Base-by-base conservation (phyloP, 2,888 invertebrate genomes). In the Carpatolechia fugitivella region DNA sequence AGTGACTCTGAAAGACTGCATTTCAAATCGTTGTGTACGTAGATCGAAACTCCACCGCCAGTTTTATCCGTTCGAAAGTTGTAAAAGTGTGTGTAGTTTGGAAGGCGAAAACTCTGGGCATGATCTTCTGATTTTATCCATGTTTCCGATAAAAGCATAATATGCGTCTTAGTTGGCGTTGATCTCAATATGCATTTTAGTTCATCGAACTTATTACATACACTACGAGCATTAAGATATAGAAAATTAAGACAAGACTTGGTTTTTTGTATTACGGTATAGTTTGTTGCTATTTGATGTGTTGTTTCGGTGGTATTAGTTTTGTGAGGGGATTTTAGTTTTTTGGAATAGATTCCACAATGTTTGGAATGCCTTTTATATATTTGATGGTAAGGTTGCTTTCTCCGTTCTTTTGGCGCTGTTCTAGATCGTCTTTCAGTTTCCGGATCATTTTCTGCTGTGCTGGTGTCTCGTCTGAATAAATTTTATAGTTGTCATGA, bases 41-140 rank as follows among this genome's bases (percentile, higher is more conserved):
- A 65, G 11, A 50, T 56, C 6, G 66, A 69, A 3, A 69, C 64
- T 18, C 65, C 66, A 8, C 66, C 64, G n/a, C 65, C 66, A 8
- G 16, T 56, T 36, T 31, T 52, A 13, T 62, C 60, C 7, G 55
- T 60, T 56, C 65, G 59, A 24, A 56, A 53, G 30, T 63, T 66
- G 35, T 61, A 66, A 24, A 62, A 60, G 29, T 68, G 63, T 1
- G 61, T 57, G 24, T 64, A 67, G 14, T 61, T 57, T 7, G 47
- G 52, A 13, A 64, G 20, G 29, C 50, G 36, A 5, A 61, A 52
- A 16, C 33, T 4, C 6, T 44, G 13, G 3, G 61, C 60, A 11
- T 64, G 54, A 13, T 49, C 48, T n/a, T 60, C 58, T 0, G 55
- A 55, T 11, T 41, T 52, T 11, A 48, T 18, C 48, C 48, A 48